Conservation (phyloP, 2,888 invertebrate species). For the Cephonodes hylas region DNA sequence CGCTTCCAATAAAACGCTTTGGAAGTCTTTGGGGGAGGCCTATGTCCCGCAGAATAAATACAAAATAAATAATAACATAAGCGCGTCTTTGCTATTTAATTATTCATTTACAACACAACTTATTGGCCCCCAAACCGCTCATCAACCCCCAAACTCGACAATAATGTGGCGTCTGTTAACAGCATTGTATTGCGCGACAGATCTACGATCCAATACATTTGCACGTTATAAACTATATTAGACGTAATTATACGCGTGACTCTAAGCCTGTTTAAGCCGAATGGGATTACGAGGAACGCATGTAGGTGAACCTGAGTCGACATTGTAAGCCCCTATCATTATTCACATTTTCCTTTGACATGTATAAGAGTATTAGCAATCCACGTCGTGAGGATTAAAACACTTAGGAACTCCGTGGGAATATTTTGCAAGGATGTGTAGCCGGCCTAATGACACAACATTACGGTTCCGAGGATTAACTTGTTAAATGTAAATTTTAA, state of each 20-base stretch:
- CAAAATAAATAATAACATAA: no score
- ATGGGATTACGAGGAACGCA: slow-evolving; percentile 23
- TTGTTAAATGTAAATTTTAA: slow-evolving; percentile 43
- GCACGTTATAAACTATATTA: not conserved
- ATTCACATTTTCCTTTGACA: slow-evolving; percentile 63
- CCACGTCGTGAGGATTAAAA: slow-evolving; percentile 59
- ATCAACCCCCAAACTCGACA: no score
- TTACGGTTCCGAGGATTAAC: slow-evolving; percentile 52
- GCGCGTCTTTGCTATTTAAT: no score
- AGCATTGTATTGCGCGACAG: not conserved
- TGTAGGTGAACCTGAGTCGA: slow-evolving; percentile 37
- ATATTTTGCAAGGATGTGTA: not conserved
- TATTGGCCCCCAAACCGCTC: no score
- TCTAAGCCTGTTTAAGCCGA: slow-evolving; percentile 30
- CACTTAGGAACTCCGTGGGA: slow-evolving; percentile 57
- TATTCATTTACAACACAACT: no score
- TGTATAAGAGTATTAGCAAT: slow-evolving; percentile 34
- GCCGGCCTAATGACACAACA: not conserved
- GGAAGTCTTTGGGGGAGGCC: no score
- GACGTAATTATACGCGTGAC: slow-evolving; percentile 11
- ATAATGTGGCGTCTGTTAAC: no score
- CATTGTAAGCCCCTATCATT: slow-evolving; percentile 50
- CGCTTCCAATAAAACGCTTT: no score
- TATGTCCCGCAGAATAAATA: no score
- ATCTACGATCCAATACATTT: not conserved